These are phyloP conservation scores for Atherix ibis DNA, from an alignment of 2,888 invertebrate genomes.

Conservation along the genomic window DNA sequence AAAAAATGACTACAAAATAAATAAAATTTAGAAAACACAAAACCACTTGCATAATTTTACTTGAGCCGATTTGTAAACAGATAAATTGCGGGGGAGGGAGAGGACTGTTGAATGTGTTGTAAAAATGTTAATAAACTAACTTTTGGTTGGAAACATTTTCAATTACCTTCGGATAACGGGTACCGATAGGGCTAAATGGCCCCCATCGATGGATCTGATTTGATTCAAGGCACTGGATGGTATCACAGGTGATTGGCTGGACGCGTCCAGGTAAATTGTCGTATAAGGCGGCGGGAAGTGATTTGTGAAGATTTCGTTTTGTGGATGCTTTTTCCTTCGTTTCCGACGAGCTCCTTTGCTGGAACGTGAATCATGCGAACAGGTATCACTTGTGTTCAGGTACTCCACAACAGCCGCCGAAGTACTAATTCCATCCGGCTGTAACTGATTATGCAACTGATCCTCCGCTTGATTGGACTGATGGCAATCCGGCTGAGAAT, in stretches of 20 bases:
- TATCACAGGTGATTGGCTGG: constrained; percentile 11
- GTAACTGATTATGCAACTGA: not conserved
- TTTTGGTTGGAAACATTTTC: constrained; percentile 1
- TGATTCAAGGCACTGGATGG: constrained; percentile 6
- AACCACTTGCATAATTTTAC: too few species aligned
- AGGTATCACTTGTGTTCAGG: constrained; percentile 11
- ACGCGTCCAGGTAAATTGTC: constrained; percentile 24
- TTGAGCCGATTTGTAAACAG: too few species aligned
- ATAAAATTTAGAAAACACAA: too few species aligned
- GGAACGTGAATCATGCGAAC: constrained; percentile 21
- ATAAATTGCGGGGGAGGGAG: too few species aligned
- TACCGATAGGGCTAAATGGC: constrained; percentile 7
- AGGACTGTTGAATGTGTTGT: too few species aligned
- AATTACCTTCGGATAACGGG: constrained; percentile 9
- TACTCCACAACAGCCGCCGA: not conserved
- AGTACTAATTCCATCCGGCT: not conserved
- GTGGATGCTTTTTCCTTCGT: constrained; percentile 18
- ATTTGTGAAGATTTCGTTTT: constrained; percentile 13
- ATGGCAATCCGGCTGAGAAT: too few species aligned
- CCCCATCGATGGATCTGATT: constrained; percentile 3
- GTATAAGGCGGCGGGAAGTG: constrained; percentile 25
- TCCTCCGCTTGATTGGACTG: constrained; percentile 2
- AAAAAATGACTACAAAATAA: too few species aligned
- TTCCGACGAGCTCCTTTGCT: constrained; percentile 24
- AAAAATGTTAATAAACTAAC: too few species aligned